A percentile compares a stretch with the other conserved stretches of the same genome.
Evolutionary conservation across 1,140 invertebrate genomes (phyloP).

Genomic region (Phymastichus coffea): DNA sequence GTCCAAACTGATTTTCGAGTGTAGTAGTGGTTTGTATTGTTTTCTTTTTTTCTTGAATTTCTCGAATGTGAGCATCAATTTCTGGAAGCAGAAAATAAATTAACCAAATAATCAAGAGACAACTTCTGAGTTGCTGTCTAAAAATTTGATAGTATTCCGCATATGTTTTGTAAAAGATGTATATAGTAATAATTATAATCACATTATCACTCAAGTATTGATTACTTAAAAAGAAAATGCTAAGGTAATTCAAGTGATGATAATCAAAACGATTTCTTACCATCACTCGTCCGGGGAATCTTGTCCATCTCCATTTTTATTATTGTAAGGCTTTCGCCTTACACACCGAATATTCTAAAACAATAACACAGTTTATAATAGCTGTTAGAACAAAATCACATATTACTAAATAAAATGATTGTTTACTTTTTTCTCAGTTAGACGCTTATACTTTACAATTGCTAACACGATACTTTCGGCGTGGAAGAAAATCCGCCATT

Average conservation of each 20-base stretch:
- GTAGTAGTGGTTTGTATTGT: slow-evolving; percentile 63
- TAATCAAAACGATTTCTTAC: not conserved
- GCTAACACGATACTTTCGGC: slow-evolving; percentile 11
- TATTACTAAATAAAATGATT: too few species aligned
- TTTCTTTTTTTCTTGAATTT: slow-evolving; percentile 86
- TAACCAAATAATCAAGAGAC: not conserved
- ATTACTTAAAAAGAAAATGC: too few species aligned
- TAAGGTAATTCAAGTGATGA: too few species aligned
- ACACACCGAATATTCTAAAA: too few species aligned
- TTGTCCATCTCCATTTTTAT: slow-evolving; percentile 63
- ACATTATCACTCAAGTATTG: not conserved
- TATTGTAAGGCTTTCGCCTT: too few species aligned
- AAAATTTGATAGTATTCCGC: too few species aligned
- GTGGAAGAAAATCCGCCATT: slow-evolving; percentile 22
- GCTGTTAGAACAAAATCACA: too few species aligned
- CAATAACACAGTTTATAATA: too few species aligned
- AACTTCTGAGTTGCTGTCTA: too few species aligned
- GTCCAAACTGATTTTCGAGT: slow-evolving; percentile 76
- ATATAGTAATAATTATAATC: not conserved
- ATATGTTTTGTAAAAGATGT: not conserved
- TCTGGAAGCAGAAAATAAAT: slow-evolving; percentile 62
- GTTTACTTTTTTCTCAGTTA: too few species aligned
- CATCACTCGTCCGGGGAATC: slow-evolving; percentile 74
- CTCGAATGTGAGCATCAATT: slow-evolving; percentile 90
- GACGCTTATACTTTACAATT: too few species aligned